These are phyloP conservation scores for Dioctria rufipes DNA, from an alignment of 2,888 invertebrate species.

Conservation along the genomic window DNA sequence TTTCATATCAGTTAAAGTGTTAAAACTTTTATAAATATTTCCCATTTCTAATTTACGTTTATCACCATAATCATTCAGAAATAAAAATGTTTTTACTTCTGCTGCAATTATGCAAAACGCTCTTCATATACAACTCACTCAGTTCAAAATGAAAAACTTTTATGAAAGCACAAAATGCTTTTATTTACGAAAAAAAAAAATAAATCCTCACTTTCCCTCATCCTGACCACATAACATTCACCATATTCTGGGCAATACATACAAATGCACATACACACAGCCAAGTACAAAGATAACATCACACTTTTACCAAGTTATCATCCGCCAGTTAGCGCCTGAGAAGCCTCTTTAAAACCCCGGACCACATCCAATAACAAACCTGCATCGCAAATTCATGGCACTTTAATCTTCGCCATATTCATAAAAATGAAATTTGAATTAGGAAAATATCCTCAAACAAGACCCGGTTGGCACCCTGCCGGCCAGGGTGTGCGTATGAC, in stretches of 20 bases:
- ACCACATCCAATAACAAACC: conserved; percentile 41
- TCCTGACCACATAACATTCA: neutral
- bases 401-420: conserved; percentile 52
- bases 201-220: neutral
- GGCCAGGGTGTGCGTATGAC: conserved; percentile 45
- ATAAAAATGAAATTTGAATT: conserved; percentile 54
- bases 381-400: conserved; percentile 48
- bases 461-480: conserved; percentile 20
- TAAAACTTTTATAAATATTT: no score
- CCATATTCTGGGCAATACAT: neutral
- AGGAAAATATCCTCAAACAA: conserved; percentile 46
- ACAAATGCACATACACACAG: neutral
- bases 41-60: no score
- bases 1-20: no score
- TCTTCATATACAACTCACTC: no score
- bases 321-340: conserved; percentile 29
- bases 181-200: neutral
- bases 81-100: no score
- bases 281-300: neutral
- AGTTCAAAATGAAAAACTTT: no score
- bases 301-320: neutral
- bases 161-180: neutral
- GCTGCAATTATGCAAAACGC: no score
- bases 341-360: conserved; percentile 33
- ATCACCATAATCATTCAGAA: no score